These are phyloP conservation scores for Pica pica DNA, from an alignment of 2,113 vertebrate species.

Conservation along the genomic window DNA sequence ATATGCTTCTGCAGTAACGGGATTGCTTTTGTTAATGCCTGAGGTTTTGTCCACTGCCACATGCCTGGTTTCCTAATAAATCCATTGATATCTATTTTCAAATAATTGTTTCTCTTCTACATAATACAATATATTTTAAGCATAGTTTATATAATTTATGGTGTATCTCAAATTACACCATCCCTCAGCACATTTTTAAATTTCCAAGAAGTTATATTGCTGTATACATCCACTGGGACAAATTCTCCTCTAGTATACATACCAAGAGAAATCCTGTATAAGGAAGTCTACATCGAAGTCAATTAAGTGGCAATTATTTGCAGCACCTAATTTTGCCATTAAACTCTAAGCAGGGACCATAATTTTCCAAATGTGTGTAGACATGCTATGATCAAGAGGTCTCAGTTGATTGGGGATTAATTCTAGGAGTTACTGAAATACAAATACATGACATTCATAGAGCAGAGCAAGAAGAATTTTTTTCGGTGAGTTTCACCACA, in stretches of 20 bases:
- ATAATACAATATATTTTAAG: background rate
- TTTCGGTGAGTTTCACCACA: background rate
- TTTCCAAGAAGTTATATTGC: background rate
- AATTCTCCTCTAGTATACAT: background rate
- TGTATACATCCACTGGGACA: background rate
- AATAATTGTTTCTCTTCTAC: background rate
- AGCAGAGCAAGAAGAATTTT: background rate
- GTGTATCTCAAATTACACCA: background rate
- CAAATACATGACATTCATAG: background rate
- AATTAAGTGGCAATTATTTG: constrained; percentile 20
- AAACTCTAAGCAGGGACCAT: background rate
- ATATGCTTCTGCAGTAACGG: background rate
- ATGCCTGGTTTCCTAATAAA: background rate
- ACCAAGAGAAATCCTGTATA: background rate
- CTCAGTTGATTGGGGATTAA: background rate
- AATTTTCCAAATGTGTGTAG: background rate
- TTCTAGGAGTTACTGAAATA: background rate
- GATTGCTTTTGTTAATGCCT: background rate
- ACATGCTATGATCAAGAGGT: background rate
- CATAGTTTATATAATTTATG: background rate
- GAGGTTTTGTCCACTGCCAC: background rate
- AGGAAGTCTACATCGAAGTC: background rate
- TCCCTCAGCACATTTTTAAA: background rate
- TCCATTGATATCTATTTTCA: background rate
- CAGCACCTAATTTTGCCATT: constrained; percentile 11